These are phyloP conservation scores for Numenius arquata DNA, from an alignment of 2,113 vertebrate genomes.

Conservation along the genomic window DNA sequence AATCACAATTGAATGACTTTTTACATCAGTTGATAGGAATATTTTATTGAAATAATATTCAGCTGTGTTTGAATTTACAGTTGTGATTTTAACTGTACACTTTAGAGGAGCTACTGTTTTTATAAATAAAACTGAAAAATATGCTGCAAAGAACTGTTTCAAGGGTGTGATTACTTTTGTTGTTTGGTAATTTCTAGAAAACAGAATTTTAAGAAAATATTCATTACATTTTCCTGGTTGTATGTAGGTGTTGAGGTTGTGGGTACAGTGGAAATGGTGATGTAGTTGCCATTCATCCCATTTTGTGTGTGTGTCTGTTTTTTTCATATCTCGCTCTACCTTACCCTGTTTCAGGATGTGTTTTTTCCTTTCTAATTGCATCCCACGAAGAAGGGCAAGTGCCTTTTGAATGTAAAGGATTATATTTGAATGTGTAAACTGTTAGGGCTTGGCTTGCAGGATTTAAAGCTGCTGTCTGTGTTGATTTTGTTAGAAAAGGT, in stretches of 20 bases:
- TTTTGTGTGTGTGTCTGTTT: neutral
- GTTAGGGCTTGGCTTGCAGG: neutral
- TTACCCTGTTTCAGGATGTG: neutral
- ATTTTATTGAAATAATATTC: constrained; percentile 23
- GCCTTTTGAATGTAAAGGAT: neutral
- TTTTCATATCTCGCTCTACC: neutral
- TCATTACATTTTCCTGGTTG: neutral
- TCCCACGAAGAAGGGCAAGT: neutral
- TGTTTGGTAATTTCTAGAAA: neutral
- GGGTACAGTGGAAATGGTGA: neutral
- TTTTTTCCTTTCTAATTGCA: neutral
- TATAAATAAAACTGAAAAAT: constrained; percentile 59
- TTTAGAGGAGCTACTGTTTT: constrained; percentile 55
- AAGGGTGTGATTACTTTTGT: neutral
- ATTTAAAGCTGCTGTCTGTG: neutral
- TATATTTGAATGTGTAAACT: neutral
- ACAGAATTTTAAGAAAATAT: neutral
- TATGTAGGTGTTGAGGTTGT: neutral
- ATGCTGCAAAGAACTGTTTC: neutral
- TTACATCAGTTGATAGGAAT: neutral
- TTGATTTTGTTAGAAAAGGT: neutral
- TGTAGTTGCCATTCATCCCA: neutral
- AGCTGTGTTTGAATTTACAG: constrained; percentile 28
- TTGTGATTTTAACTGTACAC: constrained; percentile 50
- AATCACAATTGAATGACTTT: neutral